Evolutionary conservation across 2,888 invertebrate genomes (phyloP).

Genomic region (Ochropacha duplaris): DNA sequence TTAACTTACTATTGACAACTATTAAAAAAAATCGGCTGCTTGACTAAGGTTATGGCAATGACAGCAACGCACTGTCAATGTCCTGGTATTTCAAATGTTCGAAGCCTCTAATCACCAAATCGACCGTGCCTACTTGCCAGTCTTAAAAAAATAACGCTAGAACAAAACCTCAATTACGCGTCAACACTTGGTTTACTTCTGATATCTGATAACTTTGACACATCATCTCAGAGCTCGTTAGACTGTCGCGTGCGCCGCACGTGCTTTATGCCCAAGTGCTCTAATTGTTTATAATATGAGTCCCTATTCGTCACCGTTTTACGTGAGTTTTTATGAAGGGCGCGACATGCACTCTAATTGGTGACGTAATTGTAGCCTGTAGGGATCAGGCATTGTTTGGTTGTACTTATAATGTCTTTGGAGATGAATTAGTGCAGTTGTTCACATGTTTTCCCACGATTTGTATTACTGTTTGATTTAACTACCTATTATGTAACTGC

Average conservation of each 20-base stretch:
- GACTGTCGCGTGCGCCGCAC: slow-evolving; percentile 59
- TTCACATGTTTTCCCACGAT: neutral
- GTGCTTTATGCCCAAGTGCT: slow-evolving; percentile 48
- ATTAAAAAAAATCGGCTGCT: too few relatives aligned
- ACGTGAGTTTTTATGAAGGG: slow-evolving; percentile 21
- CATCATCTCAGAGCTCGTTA: slow-evolving; percentile 55
- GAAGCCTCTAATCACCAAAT: too few relatives aligned
- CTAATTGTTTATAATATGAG: slow-evolving; percentile 72
- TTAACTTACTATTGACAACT: too few relatives aligned
- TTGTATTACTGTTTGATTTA: neutral
- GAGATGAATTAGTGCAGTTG: neutral
- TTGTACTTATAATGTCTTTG: slow-evolving; percentile 19
- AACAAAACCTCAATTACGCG: too few relatives aligned
- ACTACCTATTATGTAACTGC: neutral
- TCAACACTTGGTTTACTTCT: slow-evolving; percentile 13
- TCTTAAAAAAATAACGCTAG: too few relatives aligned
- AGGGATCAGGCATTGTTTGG: slow-evolving; percentile 12
- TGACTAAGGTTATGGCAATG: too few relatives aligned
- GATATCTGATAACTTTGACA: slow-evolving; percentile 39
- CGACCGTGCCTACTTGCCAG: too few relatives aligned
- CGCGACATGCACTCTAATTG: slow-evolving; percentile 42
- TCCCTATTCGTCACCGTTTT: slow-evolving; percentile 38
- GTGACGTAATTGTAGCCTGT: slow-evolving; percentile 19
- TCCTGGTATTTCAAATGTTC: too few relatives aligned
- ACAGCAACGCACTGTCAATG: too few relatives aligned